Base-by-base conservation (phyloP, 2,888 invertebrate genomes). In the Lasiommata megera region DNA sequence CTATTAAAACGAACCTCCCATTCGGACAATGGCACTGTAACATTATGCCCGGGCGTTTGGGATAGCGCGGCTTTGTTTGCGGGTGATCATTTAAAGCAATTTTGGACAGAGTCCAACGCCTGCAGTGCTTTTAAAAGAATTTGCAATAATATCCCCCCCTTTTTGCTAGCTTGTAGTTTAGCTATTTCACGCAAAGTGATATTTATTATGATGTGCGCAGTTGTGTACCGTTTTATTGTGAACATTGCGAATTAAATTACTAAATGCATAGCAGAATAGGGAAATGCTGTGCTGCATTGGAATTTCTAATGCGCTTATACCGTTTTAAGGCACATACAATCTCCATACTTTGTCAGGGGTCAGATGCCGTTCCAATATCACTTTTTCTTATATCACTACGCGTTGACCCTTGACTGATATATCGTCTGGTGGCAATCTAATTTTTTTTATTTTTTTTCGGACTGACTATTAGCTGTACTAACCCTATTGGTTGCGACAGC, bases 41-140 rank as follows among this genome's bases (percentile, higher is more conserved):
- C 44, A 51, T 44, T 44, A 55, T 38, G 50, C 50, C 11, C 34
- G 38, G 12, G 50, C 41, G 41, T 36, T 50, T 52, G 56, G 54
- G 43, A 48, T 50, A 31, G 23, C 43, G 40, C 48, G 48, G 17
- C 37, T 29, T 60, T 56, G 56, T 62, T 62, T 58, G 59, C 53
- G 38, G 41, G 57, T 58, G 55, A 63, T 60, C 55, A 58, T 55
- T 54, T 44, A 44, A 54, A 17, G 55, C 54, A 55, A 36, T 55
- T 54, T 64, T 65, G 65, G 65, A 64, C 11, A 6, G 5, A 9
- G 31, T 61, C 64, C 64, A 65, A 58, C 55, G 40, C 58, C 58
- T 55, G 60, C 60, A 62, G 60, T 40, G 55, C 62, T 64, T 62
- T 55, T 58, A 60, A 47, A 57, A 57, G 61, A 55, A 55, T 60